phyloP scores from a whole-genome alignment of 1,140 invertebrate genomes.

The Leptestheria dahalacensis region DNA sequence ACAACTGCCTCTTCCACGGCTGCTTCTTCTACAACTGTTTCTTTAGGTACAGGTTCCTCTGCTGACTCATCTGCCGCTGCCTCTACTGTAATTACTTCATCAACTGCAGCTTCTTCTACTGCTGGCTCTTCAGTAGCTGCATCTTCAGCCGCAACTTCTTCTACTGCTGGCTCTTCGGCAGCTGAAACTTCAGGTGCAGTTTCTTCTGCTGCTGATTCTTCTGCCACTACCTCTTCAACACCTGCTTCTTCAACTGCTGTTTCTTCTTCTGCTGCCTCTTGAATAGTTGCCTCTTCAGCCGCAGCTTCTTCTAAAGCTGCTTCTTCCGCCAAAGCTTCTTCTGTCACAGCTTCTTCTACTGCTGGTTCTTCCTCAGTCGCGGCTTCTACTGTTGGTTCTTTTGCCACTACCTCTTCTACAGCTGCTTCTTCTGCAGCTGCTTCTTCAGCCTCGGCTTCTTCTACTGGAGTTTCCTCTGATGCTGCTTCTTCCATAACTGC shows the following conservation, averaged over 20 bases:
- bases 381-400: background rate
- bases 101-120: background rate
- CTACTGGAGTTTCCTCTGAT: background rate
- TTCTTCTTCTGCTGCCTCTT: background rate
- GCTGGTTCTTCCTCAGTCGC: background rate
- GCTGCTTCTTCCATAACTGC: background rate
- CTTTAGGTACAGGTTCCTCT: too few relatives aligned
- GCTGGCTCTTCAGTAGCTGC: background rate
- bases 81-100: background rate
- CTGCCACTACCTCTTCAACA: background rate
- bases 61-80: too few relatives aligned
- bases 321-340: background rate
- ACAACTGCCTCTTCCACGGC: background rate
- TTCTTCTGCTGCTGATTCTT: background rate
- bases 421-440: background rate
- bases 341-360: background rate
- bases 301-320: background rate
- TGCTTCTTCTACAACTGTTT: background rate
- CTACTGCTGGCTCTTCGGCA: background rate
- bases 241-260: background rate
- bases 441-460: background rate
- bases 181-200: background rate
- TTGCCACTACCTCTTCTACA: background rate
- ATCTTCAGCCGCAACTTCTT: background rate
- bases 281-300: background rate